Base-by-base conservation (phyloP, 2,113 vertebrate genomes). In the Pedionomus torquatus region DNA sequence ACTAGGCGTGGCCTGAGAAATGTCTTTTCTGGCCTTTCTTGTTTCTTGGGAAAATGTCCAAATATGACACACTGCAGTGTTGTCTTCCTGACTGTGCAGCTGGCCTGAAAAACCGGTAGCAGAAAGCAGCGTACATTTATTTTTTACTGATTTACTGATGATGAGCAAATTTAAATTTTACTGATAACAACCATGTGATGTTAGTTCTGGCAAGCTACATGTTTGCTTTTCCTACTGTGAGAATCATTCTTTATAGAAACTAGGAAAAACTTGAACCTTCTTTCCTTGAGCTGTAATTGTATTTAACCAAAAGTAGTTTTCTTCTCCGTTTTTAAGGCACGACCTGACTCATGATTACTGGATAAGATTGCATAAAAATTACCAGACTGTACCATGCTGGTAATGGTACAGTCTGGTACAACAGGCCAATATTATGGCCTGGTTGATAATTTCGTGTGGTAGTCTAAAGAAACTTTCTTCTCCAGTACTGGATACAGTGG, bases 371-470 rank as follows among this genome's bases (percentile, higher is more conserved):
- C 6, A 0, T 12, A 63, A 21, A 17, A 41, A 93, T 80, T 74
- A 63, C 14, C 13, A 63, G 14, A 33, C 24, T 81, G 31, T 13
- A 60, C 17, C 9, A 31, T 39, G 43, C 39, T 24, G 44, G n/a
- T n/a, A n/a, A n/a, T n/a, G n/a, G n/a, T n/a, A n/a, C n/a, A n/a
- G n/a, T n/a, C n/a, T n/a, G n/a, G n/a, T n/a, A n/a, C n/a, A n/a
- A n/a, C n/a, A n/a, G n/a, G n/a, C n/a, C 16, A 63, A 33, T n/a
- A 58, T 37, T 30, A 33, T 33, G 14, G 3, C 4, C 17, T 25
- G 52, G 21, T 2, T 68, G 43, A 63, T 81, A 8, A 21, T 76
- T 78, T 76, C 11, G 14, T 0, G 0, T 25, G 4, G 5, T 46
- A 46, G 9, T 72, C 23, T 37, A 68, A 63, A 65, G 13, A 89